A percentile compares a stretch with the other conserved stretches of the same genome.
phyloP scores from a whole-genome alignment of 1,140 invertebrate genomes.

The Papilio xuthus region DNA sequence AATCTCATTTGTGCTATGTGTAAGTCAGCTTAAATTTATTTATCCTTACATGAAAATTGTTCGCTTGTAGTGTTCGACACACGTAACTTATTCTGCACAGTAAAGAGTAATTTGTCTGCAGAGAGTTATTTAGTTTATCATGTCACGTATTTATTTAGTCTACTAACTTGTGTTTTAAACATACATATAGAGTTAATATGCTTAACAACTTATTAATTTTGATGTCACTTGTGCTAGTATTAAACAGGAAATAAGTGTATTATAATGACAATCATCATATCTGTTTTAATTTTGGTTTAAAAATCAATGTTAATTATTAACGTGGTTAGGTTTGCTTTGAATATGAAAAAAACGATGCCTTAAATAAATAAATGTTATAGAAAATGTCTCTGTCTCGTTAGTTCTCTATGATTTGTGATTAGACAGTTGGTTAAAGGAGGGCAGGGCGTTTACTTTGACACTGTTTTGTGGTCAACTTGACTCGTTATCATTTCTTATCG shows the following conservation, averaged over 20 bases:
- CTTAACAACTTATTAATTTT: background rate
- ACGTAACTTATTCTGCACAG: constrained; percentile 22
- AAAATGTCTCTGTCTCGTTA: constrained; percentile 21
- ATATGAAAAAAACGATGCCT: too few relatives aligned
- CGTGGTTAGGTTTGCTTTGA: too few relatives aligned
- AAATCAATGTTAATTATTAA: too few relatives aligned
- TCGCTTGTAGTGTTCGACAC: constrained; percentile 43
- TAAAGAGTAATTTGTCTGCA: constrained; percentile 30
- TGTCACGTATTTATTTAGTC: constrained; percentile 2
- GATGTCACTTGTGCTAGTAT: background rate
- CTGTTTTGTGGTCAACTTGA: constrained; percentile 61
- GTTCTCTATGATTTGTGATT: constrained; percentile 43
- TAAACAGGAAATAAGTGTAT: background rate
- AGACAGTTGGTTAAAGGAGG: constrained; percentile 53
- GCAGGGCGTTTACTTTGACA: constrained; percentile 73
- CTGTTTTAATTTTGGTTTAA: too few relatives aligned
- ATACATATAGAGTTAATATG: background rate
- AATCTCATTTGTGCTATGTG: constrained; percentile 39
- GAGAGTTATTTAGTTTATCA: constrained; percentile 10
- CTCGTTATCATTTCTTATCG: constrained; percentile 58
- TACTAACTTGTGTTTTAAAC: background rate
- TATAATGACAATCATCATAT: too few relatives aligned
- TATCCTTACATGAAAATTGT: constrained; percentile 65
- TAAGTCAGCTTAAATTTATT: constrained; percentile 64
- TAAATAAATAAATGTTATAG: background rate